A percentile compares a stretch with the other conserved stretches of the same genome.
Evolutionary conservation across 2,113 vertebrate species (phyloP).

Genomic region (Psittacus erithacus): DNA sequence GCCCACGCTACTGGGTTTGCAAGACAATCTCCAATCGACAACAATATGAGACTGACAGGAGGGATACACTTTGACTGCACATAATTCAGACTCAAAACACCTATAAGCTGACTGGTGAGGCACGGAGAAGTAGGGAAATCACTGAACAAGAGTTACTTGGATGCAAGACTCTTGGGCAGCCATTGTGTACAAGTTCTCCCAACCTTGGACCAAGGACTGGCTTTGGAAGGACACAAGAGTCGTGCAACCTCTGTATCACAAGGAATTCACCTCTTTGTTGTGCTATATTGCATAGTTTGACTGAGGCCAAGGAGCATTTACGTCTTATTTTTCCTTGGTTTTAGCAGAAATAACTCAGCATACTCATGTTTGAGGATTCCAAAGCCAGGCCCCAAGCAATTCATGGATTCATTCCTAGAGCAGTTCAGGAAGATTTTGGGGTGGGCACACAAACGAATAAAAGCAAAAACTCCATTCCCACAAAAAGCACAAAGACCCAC

Average conservation of each 20-base stretch:
- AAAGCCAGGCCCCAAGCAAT: not conserved
- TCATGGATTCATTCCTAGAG: not conserved
- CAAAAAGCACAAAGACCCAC: conserved; percentile 6
- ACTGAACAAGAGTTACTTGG: not conserved
- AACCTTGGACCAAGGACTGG: conserved; percentile 53
- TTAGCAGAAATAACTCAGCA: not conserved
- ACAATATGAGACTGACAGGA: fast-evolving
- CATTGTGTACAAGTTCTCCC: conserved; percentile 28
- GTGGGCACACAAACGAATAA: not conserved
- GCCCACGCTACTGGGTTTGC: not conserved
- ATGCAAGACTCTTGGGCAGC: not conserved
- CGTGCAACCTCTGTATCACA: not conserved
- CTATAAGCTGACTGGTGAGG: fast-evolving
- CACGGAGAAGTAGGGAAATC: not conserved
- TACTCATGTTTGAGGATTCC: not conserved
- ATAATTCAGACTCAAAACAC: not conserved
- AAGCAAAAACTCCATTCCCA: not conserved
- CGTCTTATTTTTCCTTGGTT: not conserved
- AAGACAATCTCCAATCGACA: not conserved
- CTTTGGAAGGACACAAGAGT: conserved; percentile 43
- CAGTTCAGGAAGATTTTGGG: not conserved
- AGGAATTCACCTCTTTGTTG: conserved; percentile 24
- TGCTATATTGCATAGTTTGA: conserved; percentile 36
- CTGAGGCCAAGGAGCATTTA: conserved; percentile 23
- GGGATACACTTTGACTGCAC: not conserved